phyloP scores from a whole-genome alignment of 2,113 vertebrate genomes.

The Corydoras maculifer region DNA sequence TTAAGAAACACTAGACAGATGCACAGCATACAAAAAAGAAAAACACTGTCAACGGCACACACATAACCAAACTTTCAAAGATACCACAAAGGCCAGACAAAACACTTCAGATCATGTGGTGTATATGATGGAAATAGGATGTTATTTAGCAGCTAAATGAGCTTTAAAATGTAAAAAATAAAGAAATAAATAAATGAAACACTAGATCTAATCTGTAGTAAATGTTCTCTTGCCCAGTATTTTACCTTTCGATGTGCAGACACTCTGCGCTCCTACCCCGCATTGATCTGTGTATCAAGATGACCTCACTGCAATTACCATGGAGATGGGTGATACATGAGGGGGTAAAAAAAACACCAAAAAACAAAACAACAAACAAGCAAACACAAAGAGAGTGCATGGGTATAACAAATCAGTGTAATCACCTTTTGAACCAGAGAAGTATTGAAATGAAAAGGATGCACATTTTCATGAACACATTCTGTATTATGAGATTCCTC shows the following conservation, averaged over 20 bases:
- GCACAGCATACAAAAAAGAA: conserved; percentile 8
- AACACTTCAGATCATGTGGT: conserved; percentile 4
- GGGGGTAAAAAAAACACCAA: conserved; percentile 71
- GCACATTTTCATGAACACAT: neutral
- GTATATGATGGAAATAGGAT: neutral
- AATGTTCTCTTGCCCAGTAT: conserved; percentile 10
- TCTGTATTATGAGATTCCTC: conserved; percentile 3
- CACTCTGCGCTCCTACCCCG: conserved; percentile 97
- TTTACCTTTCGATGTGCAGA: conserved; percentile 94
- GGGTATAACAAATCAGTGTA: conserved; percentile 37
- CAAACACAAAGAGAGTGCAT: conserved; percentile 45
- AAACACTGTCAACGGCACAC: conserved; percentile 2
- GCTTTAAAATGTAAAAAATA: neutral
- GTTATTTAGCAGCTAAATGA: conserved; percentile 1
- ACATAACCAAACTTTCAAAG: conserved; percentile 12
- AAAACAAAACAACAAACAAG: conserved; percentile 56
- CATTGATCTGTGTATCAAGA: conserved; percentile 94
- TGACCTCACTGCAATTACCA: conserved; percentile 96
- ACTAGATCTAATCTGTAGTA: conserved; percentile 3
- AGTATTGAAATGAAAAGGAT: conserved; percentile 8
- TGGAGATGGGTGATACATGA: conserved; percentile 82
- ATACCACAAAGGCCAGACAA: conserved; percentile 9
- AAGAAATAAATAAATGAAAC: neutral
- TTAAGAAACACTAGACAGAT: conserved; percentile 15
- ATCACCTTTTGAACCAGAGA: conserved; percentile 22